Percentiles rank a stretch among this genome's conserved stretches.
phyloP scores from a whole-genome alignment of 2,888 invertebrate genomes.

The Ochropacha duplaris region DNA sequence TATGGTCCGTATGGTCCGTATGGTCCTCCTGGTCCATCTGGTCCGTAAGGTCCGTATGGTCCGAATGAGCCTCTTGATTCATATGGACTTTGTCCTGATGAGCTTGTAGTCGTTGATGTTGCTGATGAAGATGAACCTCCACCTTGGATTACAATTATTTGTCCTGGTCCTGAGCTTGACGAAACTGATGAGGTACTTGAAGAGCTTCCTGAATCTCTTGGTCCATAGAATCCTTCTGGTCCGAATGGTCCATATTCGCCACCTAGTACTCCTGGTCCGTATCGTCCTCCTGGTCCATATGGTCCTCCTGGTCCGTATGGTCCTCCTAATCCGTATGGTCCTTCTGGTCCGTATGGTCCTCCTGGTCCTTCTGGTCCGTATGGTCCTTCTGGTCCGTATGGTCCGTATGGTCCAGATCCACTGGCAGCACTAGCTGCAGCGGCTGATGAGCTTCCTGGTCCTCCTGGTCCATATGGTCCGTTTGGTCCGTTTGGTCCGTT shows the following conservation, averaged over 20 bases:
- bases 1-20: too few species aligned
- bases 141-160: too few species aligned
- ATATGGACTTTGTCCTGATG: too few species aligned
- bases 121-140: too few species aligned
- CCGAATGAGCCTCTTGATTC: conserved; percentile 7
- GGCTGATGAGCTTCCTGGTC: not conserved
- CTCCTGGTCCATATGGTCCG: not conserved
- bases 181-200: too few species aligned
- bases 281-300: too few species aligned
- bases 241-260: not conserved
- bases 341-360: conserved; percentile 6
- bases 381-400: not conserved
- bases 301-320: too few species aligned
- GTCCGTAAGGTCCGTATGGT: conserved; percentile 4
- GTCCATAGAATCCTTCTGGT: conserved; percentile 1
- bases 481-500: too few species aligned
- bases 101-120: too few species aligned
- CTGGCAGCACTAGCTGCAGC: conserved; percentile 3
- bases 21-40: conserved; percentile 5
- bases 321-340: conserved; percentile 6
- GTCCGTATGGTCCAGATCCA: conserved; percentile 1
- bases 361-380: not conserved
- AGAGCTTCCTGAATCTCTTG: not conserved
- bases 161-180: not conserved
- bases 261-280: conserved; percentile 8